Conservation (phyloP, 2,888 invertebrate species). For the Drosophila subsilvestris region DNA sequence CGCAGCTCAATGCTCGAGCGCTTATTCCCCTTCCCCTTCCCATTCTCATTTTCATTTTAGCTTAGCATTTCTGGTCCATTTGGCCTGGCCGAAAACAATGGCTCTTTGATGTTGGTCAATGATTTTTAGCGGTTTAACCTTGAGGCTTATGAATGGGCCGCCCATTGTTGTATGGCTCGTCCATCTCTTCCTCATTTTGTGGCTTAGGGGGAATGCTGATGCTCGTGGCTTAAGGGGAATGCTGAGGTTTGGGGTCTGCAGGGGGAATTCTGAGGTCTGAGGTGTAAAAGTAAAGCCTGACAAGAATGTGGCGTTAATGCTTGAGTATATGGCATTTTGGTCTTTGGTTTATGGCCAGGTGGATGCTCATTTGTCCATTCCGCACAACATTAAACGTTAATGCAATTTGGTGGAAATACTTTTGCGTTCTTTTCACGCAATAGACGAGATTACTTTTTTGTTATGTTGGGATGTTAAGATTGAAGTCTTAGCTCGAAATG, state of each 20-base stretch:
- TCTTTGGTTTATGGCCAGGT: conserved; percentile 42
- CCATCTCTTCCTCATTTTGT: background rate
- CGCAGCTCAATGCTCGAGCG: conserved; percentile 23
- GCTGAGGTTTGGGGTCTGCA: background rate
- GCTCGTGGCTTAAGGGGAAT: background rate
- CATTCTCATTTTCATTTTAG: conserved; percentile 55
- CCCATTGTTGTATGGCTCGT: conserved; percentile 56
- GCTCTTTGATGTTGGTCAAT: conserved; percentile 72
- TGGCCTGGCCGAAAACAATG: conserved; percentile 61
- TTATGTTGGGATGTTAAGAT: conserved; percentile 9
- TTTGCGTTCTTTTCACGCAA: conserved; percentile 5
- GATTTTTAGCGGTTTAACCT: conserved; percentile 78
- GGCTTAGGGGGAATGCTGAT: background rate
- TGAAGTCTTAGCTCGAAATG: background rate
- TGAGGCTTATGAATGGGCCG: conserved; percentile 65
- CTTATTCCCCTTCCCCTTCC: conserved; percentile 43
- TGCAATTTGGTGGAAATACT: conserved; percentile 64
- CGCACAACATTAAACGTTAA: conserved; percentile 53
- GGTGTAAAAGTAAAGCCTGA: conserved; percentile 5
- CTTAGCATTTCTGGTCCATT: conserved; percentile 59
- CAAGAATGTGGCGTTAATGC: conserved; percentile 70
- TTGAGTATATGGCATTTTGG: conserved; percentile 45
- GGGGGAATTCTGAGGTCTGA: background rate
- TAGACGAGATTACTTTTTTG: background rate
- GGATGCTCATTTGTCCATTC: conserved; percentile 32